Base-by-base conservation (phyloP, 2,113 vertebrate genomes). In the Probosciger aterrimus region DNA sequence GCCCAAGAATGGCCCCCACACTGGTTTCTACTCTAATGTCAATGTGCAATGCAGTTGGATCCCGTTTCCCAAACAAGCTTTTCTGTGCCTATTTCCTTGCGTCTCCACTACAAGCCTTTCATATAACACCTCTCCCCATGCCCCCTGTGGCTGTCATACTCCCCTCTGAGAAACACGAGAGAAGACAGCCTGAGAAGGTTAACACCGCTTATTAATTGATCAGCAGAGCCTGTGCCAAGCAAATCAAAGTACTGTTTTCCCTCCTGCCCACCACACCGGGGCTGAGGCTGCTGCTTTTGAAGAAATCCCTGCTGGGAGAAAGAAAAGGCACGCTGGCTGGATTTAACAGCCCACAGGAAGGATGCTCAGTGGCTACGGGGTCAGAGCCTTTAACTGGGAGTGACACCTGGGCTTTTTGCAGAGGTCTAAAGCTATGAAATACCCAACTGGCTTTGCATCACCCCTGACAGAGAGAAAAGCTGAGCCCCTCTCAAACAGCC, bases 11-110 rank as follows among this genome's bases (percentile, higher is more conserved):
- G 39, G 44, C 43, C 27, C 15, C 14, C 39, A 49, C 18, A 1
- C 4, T 10, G 7, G 9, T 39, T 69, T 68, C 70, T 28, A 43
- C 37, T 28, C 39, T 17, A 43, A 18, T 3, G 0, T 20, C 0
- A 0, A n/a, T 5, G 15, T 31, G 39, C 41, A n/a, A 5, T 4
- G 18, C 33, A 75, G 75, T 27, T 28, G 24, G 44, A 47, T 55
- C 27, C 60, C 23, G 31, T 64, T 83, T 76, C 52, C 73, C 39
- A 73, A 52, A 37, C 35, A 52, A 52, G 25, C 24, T 14, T 41
- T 62, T 71, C 37, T 71, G 41, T 19, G 65, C 24, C 55, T 76
- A 1, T 41, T 41, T 71, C 57, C 55, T 70, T 62, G 35, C 62
- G 33, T 19, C 83, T 62, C 80, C 4, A 8, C 44, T 25, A 28